phyloP scores from a whole-genome alignment of 1,140 invertebrate species.

The Gonatopus flavifemur region DNA sequence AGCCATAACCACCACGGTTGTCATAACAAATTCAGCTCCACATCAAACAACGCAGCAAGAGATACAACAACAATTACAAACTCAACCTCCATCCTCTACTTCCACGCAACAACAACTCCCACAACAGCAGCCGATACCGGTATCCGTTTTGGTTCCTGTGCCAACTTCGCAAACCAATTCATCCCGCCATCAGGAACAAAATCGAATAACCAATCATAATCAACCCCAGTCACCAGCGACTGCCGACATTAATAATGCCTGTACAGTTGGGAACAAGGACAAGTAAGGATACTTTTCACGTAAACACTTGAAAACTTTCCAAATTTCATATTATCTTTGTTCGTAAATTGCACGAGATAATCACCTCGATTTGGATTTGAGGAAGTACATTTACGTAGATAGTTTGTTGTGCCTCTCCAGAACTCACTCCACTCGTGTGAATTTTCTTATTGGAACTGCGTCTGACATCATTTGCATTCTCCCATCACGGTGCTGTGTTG shows the following conservation, averaged over 20 bases:
- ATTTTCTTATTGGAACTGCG: too few species aligned
- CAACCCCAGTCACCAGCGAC: slow-evolving; percentile 40
- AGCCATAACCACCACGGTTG: neutral
- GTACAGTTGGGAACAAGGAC: slow-evolving; percentile 19
- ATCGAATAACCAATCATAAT: too few species aligned
- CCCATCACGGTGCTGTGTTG: too few species aligned
- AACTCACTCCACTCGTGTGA: too few species aligned
- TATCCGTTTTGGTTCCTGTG: slow-evolving; percentile 44
- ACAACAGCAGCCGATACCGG: slow-evolving; percentile 34
- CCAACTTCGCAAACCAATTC: slow-evolving; percentile 36
- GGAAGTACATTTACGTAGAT: too few species aligned
- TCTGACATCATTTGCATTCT: too few species aligned
- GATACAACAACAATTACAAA: slow-evolving; percentile 6
- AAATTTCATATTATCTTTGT: too few species aligned
- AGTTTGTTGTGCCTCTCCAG: too few species aligned
- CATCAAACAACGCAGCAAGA: neutral
- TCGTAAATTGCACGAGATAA: too few species aligned
- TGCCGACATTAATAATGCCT: slow-evolving; percentile 27
- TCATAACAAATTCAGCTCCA: neutral
- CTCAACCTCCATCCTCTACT: neutral
- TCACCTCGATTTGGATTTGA: too few species aligned
- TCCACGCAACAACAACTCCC: slow-evolving; percentile 5
- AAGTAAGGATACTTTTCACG: too few species aligned
- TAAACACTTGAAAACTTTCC: too few species aligned
- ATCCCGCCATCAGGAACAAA: slow-evolving; percentile 36